Conservation (phyloP, 2,797 vertebrate genomes). For the Hypotaenidia philippensis region DNA sequence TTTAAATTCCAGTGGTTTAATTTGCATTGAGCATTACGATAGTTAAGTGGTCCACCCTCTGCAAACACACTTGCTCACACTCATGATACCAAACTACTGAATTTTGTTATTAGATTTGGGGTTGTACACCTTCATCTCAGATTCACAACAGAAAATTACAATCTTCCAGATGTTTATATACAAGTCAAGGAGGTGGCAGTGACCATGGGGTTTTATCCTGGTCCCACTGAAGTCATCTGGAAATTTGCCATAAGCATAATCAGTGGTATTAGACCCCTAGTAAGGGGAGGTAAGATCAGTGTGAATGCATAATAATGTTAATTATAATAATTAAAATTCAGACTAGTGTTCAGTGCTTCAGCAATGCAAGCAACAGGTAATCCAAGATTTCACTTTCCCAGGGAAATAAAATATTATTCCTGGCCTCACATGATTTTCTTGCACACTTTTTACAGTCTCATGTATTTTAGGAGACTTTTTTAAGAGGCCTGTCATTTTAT, state of each 20-base stretch:
- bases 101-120: neutral
- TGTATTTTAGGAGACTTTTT: conserved; percentile 45
- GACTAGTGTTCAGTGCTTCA: neutral
- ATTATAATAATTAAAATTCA: conserved; percentile 22
- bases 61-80: neutral
- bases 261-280: neutral
- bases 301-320: neutral
- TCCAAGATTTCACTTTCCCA: conserved; percentile 57
- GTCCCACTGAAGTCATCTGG: neutral
- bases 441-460: conserved; percentile 47
- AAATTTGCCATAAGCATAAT: neutral
- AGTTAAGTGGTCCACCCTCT: neutral
- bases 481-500: neutral
- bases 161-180: neutral
- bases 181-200: neutral
- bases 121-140: neutral
- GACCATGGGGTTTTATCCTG: neutral
- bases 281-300: neutral
- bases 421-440: conserved; percentile 46
- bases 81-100: neutral
- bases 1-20: neutral
- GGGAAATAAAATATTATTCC: conserved; percentile 63
- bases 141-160: neutral
- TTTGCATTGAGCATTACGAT: neutral
- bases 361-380: conserved; percentile 2